These are phyloP conservation scores for Micronycteris hirsuta DNA, from an alignment of 2,113 vertebrate genomes.

Conservation along the genomic window DNA sequence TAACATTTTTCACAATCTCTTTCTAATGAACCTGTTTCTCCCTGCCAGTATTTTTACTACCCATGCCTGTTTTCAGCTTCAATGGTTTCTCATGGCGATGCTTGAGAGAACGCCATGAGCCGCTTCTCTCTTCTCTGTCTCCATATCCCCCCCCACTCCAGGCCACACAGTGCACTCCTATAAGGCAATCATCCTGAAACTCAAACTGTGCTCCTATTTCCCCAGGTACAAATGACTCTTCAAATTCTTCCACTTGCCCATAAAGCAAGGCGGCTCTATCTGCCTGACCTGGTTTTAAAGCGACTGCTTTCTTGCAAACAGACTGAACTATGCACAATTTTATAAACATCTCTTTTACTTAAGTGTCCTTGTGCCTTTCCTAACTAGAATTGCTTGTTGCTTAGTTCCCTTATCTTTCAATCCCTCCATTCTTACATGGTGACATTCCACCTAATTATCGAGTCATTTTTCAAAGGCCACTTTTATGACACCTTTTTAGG, in stretches of 20 bases:
- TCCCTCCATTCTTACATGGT: neutral
- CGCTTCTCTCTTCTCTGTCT: neutral
- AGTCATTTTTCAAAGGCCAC: neutral
- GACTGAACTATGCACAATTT: neutral
- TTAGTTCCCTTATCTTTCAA: neutral
- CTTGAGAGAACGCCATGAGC: neutral
- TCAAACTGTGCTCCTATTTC: neutral
- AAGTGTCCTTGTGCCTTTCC: neutral
- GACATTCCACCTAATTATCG: neutral
- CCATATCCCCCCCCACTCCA: neutral
- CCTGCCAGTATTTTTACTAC: neutral
- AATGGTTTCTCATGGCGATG: neutral
- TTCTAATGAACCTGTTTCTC: neutral
- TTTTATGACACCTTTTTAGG: neutral
- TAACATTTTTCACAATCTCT: neutral
- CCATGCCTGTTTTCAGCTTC: neutral
- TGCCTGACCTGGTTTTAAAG: conserved; percentile 35
- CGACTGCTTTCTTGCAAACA: neutral
- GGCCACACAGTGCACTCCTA: neutral
- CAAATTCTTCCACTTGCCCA: neutral
- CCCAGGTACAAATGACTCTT: conserved; percentile 13
- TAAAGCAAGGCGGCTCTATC: neutral
- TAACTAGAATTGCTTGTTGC: neutral
- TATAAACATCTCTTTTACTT: neutral
- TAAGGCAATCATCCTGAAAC: conserved; percentile 19